Base-by-base conservation (phyloP, 2,888 invertebrate genomes). In the Aplocera efformata region DNA sequence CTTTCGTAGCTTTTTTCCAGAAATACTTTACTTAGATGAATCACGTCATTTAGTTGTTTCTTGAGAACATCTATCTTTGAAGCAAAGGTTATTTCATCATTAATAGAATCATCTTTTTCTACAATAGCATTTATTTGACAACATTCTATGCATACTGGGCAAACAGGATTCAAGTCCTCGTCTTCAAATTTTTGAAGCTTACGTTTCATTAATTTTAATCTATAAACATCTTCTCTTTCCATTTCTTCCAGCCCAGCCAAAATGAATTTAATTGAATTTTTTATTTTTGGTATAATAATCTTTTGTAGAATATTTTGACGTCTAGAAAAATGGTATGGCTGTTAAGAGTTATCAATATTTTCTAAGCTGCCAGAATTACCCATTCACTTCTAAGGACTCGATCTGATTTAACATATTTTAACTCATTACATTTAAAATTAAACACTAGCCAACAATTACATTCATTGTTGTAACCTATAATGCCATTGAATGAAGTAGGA, bases 201-300 rank as follows among this genome's bases (percentile, higher is more conserved):
- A 63, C 41, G n/a, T 35, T 58, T 67, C 7, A 36, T 25, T 17
- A 36, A 13, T 41, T 70, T 72, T 2, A 72, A 56, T 49, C 68
- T 61, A 26, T 51, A 59, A 28, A 64, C 53, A 35, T 73, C 72
- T 45, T 77, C 72, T 48, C 72, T 56, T 1, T 53, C 64, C 9
- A 59, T 33, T 34, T 75, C 73, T 52, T 78, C 70, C 6, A 76
- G 35, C 42, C 69, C 70, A 7, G 47, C 25, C 3, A 56, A 0
- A 20, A 75, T 68, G 32, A 71, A 72, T 1, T 26, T 20, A n/a
- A 69, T 58, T 0, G 67, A 69, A 0, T 35, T 35, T 30, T 56
- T 46, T 3, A 62, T 63, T 50, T 58, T 62, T 28, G 73, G 74
- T 45, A 72, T 54, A 1, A 72, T 51, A 1, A 72, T 52, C 51